Evolutionary conservation across 2,888 invertebrate species (phyloP), one percentile per base, ranked within the genome.

Genomic region (Choreutis nemorana): DNA sequence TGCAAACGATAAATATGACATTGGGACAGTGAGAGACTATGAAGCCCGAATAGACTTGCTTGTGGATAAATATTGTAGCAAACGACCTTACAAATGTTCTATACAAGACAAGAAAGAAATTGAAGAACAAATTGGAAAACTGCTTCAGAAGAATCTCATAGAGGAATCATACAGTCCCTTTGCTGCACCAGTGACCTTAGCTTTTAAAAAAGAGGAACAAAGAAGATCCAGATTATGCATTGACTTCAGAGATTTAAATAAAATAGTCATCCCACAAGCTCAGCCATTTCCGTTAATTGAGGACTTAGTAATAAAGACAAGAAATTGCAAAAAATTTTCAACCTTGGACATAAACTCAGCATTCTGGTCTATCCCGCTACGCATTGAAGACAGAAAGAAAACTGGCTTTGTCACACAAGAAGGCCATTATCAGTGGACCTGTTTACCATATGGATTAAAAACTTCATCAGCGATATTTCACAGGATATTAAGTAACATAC

Each of bases 291-390:
- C 49, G 13, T 24, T 47, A 3, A 55, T 55, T 26, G 53, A 56
- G 9, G 55, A 56, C 30, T 30, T 55, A 28, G 43, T 56, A 32
- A 23, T 41, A 23, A 55, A 54, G 29, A 51, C 54, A 9, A 39
- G 38, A 40, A 45, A 55, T 23, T 58, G 57, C 26, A 45, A 45
- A 10, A 55, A 34, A 42, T 58, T 50, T 29, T 33, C 55, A 13
- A 50, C 45, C 14, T 24, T 58, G 1, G 56, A 58, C 31, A 45
- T 59, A 35, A 60, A 60, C 34, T 57, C 56, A 11, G 58, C 57
- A 21, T 62, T 64, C 36, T 61, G 62, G 60, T 52, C 56, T 2
- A 60, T 59, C 15, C 56, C 59, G 5, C 31, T 60, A 28, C 26
- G 33, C 36, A 41, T 52, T 13, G 32, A 50, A 43, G 55, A 58